phyloP scores from a whole-genome alignment of 2,888 invertebrate species.

The Dasypolia templi region DNA sequence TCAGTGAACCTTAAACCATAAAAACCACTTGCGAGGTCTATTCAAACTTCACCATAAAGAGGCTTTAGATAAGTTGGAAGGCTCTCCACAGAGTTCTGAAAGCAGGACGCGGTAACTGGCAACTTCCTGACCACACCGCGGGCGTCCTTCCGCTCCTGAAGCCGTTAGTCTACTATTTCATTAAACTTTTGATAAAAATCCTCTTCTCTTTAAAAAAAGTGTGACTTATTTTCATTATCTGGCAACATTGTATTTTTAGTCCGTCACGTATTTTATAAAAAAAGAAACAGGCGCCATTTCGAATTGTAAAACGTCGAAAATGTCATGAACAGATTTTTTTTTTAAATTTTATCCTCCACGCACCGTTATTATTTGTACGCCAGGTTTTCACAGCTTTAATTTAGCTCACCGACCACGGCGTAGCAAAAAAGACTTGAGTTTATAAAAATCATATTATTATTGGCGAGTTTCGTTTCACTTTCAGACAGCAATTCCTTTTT shows the following conservation, averaged over 20 bases:
- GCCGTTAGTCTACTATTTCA: conserved; percentile 20
- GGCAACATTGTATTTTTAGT: conserved; percentile 18
- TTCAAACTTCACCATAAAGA: conserved; percentile 15
- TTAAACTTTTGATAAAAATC: conserved; percentile 31
- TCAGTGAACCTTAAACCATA: conserved; percentile 21
- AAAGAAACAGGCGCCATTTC: conserved; percentile 7
- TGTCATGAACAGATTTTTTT: background rate
- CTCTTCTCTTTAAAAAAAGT: conserved; percentile 1
- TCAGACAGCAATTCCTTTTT: background rate
- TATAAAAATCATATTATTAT: conserved; percentile 8
- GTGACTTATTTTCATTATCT: conserved; percentile 16
- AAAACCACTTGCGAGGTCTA: conserved; percentile 21
- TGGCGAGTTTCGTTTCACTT: background rate
- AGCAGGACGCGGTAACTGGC: conserved; percentile 54
- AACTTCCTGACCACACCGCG: conserved; percentile 47
- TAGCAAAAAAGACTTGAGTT: conserved; percentile 2
- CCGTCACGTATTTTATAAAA: background rate
- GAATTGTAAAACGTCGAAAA: conserved; percentile 18
- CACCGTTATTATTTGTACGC: conserved; percentile 22
- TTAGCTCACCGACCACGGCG: conserved; percentile 8
- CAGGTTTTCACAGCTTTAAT: conserved; percentile 24
- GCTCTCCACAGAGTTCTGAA: conserved; percentile 28
- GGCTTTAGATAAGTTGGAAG: conserved; percentile 33
- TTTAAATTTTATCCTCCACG: conserved; percentile 29
- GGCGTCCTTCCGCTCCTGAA: conserved; percentile 33